Evolutionary conservation across 2,888 invertebrate species (phyloP).

Genomic region (Ditylenchus weischeri): DNA sequence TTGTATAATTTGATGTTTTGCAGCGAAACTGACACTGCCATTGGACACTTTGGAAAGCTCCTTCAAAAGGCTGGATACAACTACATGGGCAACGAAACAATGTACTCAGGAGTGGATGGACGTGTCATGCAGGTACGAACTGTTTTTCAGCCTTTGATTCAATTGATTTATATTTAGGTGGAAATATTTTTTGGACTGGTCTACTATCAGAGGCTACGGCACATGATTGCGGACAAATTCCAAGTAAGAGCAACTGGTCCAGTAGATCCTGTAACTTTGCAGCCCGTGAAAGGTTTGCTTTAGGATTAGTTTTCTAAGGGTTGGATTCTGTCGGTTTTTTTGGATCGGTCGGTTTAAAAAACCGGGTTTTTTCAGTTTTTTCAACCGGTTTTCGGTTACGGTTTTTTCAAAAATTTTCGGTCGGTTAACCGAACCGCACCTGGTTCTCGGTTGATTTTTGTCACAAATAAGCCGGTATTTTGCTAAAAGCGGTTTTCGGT

Average conservation of each 20-base stretch:
- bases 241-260: conserved; percentile 69
- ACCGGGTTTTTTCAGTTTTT: no score
- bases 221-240: conserved; percentile 90
- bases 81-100: conserved; percentile 88
- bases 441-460: no score
- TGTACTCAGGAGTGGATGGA: conserved; percentile 92
- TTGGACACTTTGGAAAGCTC: conserved; percentile 85
- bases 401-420: no score
- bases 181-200: conserved; percentile 93
- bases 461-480: no score
- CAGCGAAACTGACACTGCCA: conserved; percentile 80
- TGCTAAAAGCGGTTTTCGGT: no score
- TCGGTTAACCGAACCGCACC: no score
- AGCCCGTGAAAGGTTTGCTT: conserved; percentile 97
- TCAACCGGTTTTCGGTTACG: no score
- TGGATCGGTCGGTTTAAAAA: no score
- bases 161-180: conserved; percentile 62
- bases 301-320: no score
- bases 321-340: no score
- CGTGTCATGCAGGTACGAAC: conserved; percentile 71
- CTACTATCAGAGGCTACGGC: conserved; percentile 81
- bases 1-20: conserved; percentile 63
- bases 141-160: background rate
- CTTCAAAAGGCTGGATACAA: conserved; percentile 87
- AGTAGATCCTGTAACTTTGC: conserved; percentile 82